Evolutionary conservation across 1,140 invertebrate genomes (phyloP), one percentile per base, ranked within the genome.

Genomic region (Sogatella furcifera): DNA sequence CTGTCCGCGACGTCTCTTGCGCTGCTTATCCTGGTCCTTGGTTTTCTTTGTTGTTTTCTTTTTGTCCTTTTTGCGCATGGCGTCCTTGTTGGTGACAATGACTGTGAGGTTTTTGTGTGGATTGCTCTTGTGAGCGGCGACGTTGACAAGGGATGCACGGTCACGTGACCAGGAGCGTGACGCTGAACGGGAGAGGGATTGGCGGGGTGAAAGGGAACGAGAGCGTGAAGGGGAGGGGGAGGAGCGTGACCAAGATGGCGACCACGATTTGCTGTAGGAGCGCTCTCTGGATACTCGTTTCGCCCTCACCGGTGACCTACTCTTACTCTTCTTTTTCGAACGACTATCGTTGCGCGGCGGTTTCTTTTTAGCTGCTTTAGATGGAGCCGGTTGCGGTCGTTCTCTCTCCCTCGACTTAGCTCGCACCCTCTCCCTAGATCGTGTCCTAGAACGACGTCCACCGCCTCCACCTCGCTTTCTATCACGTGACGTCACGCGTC

Each of bases 41-140:
- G 65, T 63, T 76, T 75, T 72, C 54, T 60, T 66, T 53, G 46
- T 59, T 14, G 41, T 61, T 59, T 43, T 55, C 31, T 55, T 66
- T 63, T 57, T 74, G 11, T 79, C 79, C 62, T 75, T 81, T 66
- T 77, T 81, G 5, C 41, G 43, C 62, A 71, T 77, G 19, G 72
- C 74, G 55, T 80, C 78, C 55, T 81, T 76, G 41, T 77, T 81
- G 0, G 77, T 78, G 2, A 82, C 61, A 49, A 78, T 80, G 0
- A 79, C 78, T 0, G 76, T 81, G 11, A 73, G 56, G 65, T 74
- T 80, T 75, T 76, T 79, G 71, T 31, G 42, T 28, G 57, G 21
- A 19, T 59, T 49, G 21, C 52, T 52, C 2, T 21, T 6, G 4
- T 8, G 5, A 13, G 11, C 46, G 11, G n/a, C 19, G 19, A n/a